Percentiles rank a stretch among this genome's conserved stretches.
These are phyloP conservation scores for Steromphala cineraria DNA, from an alignment of 2,888 invertebrate species.

Conservation along the genomic window DNA sequence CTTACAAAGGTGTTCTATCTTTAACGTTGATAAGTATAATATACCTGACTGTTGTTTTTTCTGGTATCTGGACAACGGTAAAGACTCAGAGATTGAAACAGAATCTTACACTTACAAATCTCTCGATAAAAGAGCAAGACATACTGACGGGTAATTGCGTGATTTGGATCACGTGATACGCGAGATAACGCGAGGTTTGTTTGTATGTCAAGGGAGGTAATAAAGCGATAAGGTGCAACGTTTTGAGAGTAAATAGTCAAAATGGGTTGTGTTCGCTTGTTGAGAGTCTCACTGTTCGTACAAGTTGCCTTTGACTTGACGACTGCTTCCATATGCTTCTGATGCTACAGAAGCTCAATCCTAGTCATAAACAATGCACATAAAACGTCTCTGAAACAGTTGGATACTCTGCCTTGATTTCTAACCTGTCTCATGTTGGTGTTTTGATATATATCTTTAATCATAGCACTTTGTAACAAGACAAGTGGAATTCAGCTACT, in stretches of 20 bases:
- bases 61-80: too few relatives aligned
- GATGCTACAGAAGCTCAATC: too few relatives aligned
- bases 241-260: neutral
- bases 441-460: too few relatives aligned
- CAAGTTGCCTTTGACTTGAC: neutral
- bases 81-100: neutral
- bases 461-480: too few relatives aligned
- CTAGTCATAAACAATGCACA: too few relatives aligned
- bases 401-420: too few relatives aligned
- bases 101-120: neutral
- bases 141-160: neutral
- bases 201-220: conserved; percentile 1
- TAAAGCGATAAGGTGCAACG: neutral
- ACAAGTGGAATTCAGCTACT: too few relatives aligned
- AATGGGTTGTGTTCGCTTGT: neutral
- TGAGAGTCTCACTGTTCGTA: neutral
- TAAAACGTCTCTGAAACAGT: too few relatives aligned
- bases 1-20: too few relatives aligned
- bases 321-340: neutral
- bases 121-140: neutral
- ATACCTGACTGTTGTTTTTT: too few relatives aligned
- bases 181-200: conserved; percentile 8
- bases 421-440: too few relatives aligned
- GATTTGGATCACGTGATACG: neutral
- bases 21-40: too few relatives aligned